Conservation (phyloP, 2,113 vertebrate species). For the Poecilia latipinna region DNA sequence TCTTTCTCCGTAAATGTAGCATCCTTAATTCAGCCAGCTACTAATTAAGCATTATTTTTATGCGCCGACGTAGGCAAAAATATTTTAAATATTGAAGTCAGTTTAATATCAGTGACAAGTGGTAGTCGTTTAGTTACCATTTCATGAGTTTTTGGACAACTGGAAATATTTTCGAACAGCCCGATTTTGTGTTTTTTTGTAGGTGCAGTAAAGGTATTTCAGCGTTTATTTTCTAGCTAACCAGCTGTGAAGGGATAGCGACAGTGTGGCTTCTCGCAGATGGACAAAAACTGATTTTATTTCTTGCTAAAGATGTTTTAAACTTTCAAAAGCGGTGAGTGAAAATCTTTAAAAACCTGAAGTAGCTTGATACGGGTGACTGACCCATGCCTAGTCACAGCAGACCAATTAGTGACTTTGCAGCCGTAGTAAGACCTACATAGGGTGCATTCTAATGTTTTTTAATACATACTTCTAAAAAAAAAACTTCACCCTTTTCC, state of each 20-base stretch:
- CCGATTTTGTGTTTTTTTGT: no score
- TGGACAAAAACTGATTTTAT: not conserved
- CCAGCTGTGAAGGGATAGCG: no score
- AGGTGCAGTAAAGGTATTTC: no score
- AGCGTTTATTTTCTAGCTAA: not conserved
- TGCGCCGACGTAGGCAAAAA: not conserved
- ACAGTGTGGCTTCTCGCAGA: not conserved
- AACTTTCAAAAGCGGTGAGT: not conserved
- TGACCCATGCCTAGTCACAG: slow-evolving; percentile 75
- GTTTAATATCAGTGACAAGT: not conserved
- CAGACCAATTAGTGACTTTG: slow-evolving; percentile 95
- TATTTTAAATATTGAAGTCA: no score
- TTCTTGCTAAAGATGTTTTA: not conserved
- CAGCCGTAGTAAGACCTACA: slow-evolving; percentile 85
- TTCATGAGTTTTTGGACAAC: not conserved
- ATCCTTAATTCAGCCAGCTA: not conserved
- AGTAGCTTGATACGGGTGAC: not conserved
- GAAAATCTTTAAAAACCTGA: not conserved
- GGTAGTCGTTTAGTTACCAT: not conserved
- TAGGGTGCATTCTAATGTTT: slow-evolving; percentile 74
- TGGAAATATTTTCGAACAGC: no score
- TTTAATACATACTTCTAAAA: slow-evolving; percentile 84
- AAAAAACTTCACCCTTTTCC: slow-evolving; percentile 75
- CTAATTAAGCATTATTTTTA: not conserved
- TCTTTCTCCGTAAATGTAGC: not conserved